Conservation (phyloP, 2,797 vertebrate genomes). For the Trachops cirrhosus region DNA sequence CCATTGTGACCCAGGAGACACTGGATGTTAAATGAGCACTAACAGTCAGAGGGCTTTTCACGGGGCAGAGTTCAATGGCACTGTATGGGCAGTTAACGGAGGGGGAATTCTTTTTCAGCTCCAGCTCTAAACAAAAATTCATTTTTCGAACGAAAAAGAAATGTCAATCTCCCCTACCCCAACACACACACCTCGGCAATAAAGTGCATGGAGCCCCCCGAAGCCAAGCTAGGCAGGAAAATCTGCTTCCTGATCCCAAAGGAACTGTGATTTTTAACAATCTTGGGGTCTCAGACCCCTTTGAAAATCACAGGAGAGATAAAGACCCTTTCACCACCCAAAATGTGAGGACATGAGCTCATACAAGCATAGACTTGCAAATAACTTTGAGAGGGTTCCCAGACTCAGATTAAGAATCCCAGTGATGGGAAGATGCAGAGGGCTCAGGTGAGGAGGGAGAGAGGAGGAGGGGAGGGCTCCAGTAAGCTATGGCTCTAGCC, state of each 20-base stretch:
- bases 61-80: background rate
- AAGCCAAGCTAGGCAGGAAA: constrained; percentile 6
- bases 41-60: background rate
- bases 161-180: background rate
- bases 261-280: background rate
- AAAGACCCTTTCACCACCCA: background rate
- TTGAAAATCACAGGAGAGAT: background rate
- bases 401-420: background rate
- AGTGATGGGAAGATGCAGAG: background rate
- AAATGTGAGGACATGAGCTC: background rate
- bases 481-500: background rate
- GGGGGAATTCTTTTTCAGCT: constrained; percentile 14
- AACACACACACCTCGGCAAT: background rate
- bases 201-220: background rate
- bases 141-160: background rate
- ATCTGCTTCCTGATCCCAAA: background rate
- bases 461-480: background rate
- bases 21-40: background rate
- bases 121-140: background rate
- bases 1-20: background rate
- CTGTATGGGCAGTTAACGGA: background rate
- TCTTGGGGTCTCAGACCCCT: background rate
- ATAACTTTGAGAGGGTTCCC: background rate
- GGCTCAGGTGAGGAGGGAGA: background rate
- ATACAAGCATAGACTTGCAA: background rate